Evolutionary conservation across 2,113 vertebrate genomes (phyloP).

Genomic region (Halichoerus grypus): DNA sequence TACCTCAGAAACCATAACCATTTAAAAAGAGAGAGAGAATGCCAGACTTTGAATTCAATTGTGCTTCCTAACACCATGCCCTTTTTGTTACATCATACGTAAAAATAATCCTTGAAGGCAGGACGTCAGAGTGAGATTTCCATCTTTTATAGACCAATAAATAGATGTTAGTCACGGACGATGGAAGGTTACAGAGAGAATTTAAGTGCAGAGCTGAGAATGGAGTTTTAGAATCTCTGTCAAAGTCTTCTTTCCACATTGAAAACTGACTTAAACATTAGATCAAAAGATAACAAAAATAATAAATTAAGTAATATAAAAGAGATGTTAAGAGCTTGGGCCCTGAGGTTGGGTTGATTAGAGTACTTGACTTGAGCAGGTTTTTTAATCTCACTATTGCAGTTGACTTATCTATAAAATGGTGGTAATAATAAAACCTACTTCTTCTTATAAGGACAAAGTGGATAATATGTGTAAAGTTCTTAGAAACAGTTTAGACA

Average conservation of each 20-base stretch:
- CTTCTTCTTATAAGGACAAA: background rate
- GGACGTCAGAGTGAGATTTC: background rate
- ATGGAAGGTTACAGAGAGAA: background rate
- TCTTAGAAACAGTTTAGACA: background rate
- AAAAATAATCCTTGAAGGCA: background rate
- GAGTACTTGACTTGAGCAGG: background rate
- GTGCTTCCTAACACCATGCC: background rate
- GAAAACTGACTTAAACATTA: background rate
- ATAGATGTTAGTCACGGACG: background rate
- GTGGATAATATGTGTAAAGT: background rate
- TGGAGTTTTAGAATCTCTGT: background rate
- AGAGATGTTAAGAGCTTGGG: background rate
- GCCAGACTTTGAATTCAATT: background rate
- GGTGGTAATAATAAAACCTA: background rate
- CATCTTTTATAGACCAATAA: background rate
- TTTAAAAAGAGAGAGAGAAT: background rate
- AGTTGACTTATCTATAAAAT: background rate
- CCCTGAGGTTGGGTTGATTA: background rate
- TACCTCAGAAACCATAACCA: background rate
- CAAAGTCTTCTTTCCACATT: background rate
- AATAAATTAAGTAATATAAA: background rate
- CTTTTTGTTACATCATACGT: background rate
- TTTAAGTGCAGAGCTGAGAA: background rate
- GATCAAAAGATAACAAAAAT: background rate
- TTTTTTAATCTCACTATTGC: background rate